Evolutionary conservation across 2,113 vertebrate species (phyloP).

Genomic region (Lamprologus tigripictilis): DNA sequence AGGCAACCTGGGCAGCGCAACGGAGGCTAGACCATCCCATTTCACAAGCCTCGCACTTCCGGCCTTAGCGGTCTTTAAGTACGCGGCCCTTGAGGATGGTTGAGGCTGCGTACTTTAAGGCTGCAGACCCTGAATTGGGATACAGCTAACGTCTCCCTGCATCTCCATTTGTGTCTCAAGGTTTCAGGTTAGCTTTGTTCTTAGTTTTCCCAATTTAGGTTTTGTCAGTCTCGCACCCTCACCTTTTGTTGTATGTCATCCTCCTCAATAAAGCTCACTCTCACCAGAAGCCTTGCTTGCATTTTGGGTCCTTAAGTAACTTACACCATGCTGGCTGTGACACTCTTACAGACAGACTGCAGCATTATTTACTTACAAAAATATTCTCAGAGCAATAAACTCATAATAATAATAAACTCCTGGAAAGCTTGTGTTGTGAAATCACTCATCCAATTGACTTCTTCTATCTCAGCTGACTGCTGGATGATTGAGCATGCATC

Average conservation of each 20-base stretch:
- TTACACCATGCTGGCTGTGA: neutral
- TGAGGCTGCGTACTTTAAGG: too few relatives aligned
- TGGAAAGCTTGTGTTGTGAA: neutral
- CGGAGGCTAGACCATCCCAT: too few relatives aligned
- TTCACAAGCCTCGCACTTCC: too few relatives aligned
- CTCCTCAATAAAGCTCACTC: neutral
- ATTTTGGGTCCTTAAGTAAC: neutral
- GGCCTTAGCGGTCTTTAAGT: too few relatives aligned
- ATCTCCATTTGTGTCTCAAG: neutral
- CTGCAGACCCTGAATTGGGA: too few relatives aligned
- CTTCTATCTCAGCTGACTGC: neutral
- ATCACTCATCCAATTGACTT: neutral
- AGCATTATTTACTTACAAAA: neutral
- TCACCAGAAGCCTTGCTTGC: neutral
- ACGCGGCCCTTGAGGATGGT: too few relatives aligned
- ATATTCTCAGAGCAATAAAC: neutral
- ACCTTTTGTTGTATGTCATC: accelerated
- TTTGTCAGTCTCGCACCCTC: accelerated
- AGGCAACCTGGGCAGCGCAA: too few relatives aligned
- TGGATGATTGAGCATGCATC: neutral
- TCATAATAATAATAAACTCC: accelerated
- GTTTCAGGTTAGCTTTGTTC: neutral
- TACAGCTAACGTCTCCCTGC: too few relatives aligned
- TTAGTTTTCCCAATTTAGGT: neutral
- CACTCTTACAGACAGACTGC: neutral